phyloP scores from a whole-genome alignment of 1,140 invertebrate genomes.

The Drosophila ercepeae region DNA sequence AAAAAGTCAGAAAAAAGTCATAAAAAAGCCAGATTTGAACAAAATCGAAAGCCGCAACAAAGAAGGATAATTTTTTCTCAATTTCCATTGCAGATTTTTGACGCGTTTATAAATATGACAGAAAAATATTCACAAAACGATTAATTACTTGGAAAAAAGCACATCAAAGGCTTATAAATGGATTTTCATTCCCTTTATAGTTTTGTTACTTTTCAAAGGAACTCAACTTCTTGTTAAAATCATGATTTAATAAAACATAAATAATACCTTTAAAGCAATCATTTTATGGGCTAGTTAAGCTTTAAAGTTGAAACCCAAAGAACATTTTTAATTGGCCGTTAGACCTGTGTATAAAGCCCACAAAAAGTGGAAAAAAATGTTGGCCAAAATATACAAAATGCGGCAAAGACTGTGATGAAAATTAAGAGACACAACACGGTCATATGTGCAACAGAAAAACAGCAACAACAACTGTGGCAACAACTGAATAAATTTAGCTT shows the following conservation, averaged over 20 bases:
- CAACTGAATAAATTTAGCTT: slow-evolving; percentile 18
- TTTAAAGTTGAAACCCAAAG: neutral
- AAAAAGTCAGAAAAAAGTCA: neutral
- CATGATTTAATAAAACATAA: too few relatives aligned
- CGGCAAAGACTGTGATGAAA: slow-evolving; percentile 1
- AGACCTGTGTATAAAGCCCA: neutral
- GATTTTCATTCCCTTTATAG: too few relatives aligned
- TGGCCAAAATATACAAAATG: neutral
- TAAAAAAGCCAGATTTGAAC: too few relatives aligned
- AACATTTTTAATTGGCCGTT: neutral
- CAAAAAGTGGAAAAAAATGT: neutral
- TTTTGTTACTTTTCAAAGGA: too few relatives aligned
- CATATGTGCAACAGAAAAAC: neutral
- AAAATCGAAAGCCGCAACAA: too few relatives aligned
- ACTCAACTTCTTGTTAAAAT: too few relatives aligned
- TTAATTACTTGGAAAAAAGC: too few relatives aligned
- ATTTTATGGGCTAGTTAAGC: neutral
- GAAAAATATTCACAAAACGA: too few relatives aligned
- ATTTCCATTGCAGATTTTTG: too few relatives aligned
- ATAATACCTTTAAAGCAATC: neutral
- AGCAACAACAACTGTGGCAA: neutral
- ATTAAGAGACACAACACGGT: slow-evolving; percentile 3
- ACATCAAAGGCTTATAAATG: too few relatives aligned
- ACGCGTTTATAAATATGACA: too few relatives aligned
- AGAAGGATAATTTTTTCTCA: neutral